Conservation (phyloP, 2,113 vertebrate genomes). For the Misgurnus anguillicaudatus region DNA sequence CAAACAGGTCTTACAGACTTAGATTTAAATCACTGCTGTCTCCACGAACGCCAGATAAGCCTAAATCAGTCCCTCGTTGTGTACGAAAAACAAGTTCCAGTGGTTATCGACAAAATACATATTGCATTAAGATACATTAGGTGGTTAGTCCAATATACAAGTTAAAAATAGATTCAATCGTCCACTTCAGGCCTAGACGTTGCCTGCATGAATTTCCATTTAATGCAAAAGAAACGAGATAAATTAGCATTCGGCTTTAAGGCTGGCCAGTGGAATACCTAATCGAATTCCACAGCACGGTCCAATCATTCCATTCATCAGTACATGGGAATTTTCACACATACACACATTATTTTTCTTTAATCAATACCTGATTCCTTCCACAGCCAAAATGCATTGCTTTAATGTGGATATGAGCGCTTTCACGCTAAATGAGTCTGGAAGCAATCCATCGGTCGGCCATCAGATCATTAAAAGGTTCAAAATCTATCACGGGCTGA, state of each 20-base stretch:
- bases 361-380: conserved; percentile 16
- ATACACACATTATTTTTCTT: conserved; percentile 9
- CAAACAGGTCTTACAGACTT: conserved; percentile 34
- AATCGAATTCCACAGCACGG: background rate
- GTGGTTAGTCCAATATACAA: background rate
- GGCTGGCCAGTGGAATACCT: background rate
- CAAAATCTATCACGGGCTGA: conserved; percentile 29
- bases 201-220: background rate
- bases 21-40: conserved; percentile 34
- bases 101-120: conserved; percentile 8
- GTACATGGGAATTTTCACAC: background rate
- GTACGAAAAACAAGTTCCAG: background rate
- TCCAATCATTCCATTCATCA: background rate
- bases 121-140: background rate
- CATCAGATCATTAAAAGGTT: conserved; percentile 34
- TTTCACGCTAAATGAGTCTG: conserved; percentile 18
- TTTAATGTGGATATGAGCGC: conserved; percentile 22
- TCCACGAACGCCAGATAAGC: conserved; percentile 22
- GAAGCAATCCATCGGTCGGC: conserved; percentile 17
- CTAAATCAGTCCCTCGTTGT: conserved; percentile 9
- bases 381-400: background rate
- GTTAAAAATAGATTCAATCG: background rate
- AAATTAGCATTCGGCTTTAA: background rate
- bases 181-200: background rate
- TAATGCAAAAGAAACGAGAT: background rate